Base-by-base conservation (phyloP, 2,797 vertebrate genomes). In the Gambelia wislizenii region DNA sequence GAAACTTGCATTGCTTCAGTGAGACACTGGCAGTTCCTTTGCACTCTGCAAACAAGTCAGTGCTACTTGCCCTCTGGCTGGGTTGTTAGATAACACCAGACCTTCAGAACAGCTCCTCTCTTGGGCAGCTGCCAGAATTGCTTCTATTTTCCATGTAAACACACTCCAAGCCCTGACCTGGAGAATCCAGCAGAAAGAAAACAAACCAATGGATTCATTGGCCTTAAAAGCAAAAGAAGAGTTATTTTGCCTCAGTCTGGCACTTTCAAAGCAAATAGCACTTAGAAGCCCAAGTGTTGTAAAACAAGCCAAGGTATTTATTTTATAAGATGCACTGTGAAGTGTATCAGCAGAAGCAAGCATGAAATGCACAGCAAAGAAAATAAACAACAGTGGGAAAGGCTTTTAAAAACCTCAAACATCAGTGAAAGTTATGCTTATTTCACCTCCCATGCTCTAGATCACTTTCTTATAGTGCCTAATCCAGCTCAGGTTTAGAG, bases 181-280 rank as follows among this genome's bases (percentile, higher is more conserved):
- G 25, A 85, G 69, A 54, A 85, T 30, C 59, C 30, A 22, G 33
- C 42, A 78, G 54, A 36, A 77, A 47, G 47, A 77, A 77, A 84
- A 74, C 49, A 67, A 67, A 67, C 27, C 74, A 77, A 33, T 64
- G 42, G 42, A 67, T 69, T 69, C 75, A 52, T 79, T 69, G 22
- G 56, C 76, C 42, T 52, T 47, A 86, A 86, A 86, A 86, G 76
- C 75, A 79, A 86, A 67, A 3, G 56, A 47, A 59, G 67, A 78
- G 42, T 86, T 52, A 79, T 52, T 85, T 78, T 49, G 13, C 59
- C 44, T 78, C 59, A 49, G 42, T 78, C 59, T 79, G 85, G 75
- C 33, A 67, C 85, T 49, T 59, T 52, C 75, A 86, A 78, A 79
- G 59, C 42, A 78, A 86, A 86, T 69, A 86, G 75, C 61, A 67